Evolutionary conservation across 2,113 vertebrate genomes (phyloP).

Genomic region (Canis aureus): DNA sequence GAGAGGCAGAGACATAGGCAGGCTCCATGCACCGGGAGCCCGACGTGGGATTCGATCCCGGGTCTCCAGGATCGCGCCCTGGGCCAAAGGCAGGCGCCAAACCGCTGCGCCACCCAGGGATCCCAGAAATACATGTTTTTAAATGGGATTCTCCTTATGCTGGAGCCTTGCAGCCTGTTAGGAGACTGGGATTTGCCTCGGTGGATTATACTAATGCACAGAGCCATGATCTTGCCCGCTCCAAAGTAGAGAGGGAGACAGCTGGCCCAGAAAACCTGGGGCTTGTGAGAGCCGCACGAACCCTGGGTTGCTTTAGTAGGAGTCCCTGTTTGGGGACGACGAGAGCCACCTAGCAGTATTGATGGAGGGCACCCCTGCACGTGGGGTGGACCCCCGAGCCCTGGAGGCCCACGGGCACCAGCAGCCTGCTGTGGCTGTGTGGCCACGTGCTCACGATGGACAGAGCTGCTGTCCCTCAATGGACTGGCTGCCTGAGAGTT

Average conservation of each 20-base stretch:
- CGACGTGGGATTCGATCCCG: too few species aligned
- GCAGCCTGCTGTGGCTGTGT: rapidly evolving
- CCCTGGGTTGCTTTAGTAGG: not conserved
- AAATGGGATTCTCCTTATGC: not conserved
- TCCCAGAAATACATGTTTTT: not conserved
- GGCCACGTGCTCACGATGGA: rapidly evolving
- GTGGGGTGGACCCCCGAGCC: not conserved
- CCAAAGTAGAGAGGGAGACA: not conserved
- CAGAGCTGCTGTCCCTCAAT: too few species aligned
- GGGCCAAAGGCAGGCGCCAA: too few species aligned
- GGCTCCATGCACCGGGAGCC: too few species aligned
- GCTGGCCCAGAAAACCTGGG: not conserved
- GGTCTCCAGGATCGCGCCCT: too few species aligned
- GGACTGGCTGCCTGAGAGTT: not conserved
- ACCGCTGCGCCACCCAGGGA: too few species aligned
- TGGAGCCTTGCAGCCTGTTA: not conserved
- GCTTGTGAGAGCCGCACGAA: not conserved
- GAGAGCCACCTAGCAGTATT: not conserved
- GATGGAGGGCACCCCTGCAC: not conserved
- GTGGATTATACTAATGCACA: rapidly evolving
- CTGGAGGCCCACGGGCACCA: not conserved
- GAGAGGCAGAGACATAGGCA: too few species aligned
- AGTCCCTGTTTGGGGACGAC: not conserved
- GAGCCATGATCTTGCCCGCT: not conserved
- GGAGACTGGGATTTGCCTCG: not conserved